Evolutionary conservation across 2,113 vertebrate species (phyloP).

Genomic region (Paramormyrops kingsleyae): DNA sequence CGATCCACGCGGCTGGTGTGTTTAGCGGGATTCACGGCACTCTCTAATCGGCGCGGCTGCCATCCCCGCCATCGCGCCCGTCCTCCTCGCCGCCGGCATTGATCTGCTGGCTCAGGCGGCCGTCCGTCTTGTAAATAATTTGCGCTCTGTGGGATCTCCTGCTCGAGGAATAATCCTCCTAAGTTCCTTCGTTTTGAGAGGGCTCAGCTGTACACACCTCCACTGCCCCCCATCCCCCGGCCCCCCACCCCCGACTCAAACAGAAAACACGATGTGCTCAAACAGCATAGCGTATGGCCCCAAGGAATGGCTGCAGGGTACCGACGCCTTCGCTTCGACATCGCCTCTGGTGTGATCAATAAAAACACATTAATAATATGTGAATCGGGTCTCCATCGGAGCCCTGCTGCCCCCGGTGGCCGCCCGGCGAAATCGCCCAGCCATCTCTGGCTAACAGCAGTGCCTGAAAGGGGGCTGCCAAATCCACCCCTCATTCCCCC

Average conservation of each 20-base stretch:
- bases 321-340: slow-evolving; percentile 28
- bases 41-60: neutral
- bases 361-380: slow-evolving; percentile 23
- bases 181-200: slow-evolving; percentile 28
- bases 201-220: slow-evolving; percentile 20
- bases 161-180: slow-evolving; percentile 24
- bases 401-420: neutral
- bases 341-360: slow-evolving; percentile 26
- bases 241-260: slow-evolving; percentile 16
- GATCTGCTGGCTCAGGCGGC: slow-evolving; percentile 28
- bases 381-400: slow-evolving; percentile 4
- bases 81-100: slow-evolving; percentile 33
- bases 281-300: slow-evolving; percentile 48
- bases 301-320: slow-evolving; percentile 41
- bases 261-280: slow-evolving; percentile 42
- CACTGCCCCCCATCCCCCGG: neutral
- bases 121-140: slow-evolving; percentile 38
- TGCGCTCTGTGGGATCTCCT: slow-evolving; percentile 25
- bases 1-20: neutral
- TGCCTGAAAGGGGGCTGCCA: neutral
- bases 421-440: neutral
- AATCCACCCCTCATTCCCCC: neutral
- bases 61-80: neutral
- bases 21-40: neutral
- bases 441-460: neutral